A percentile compares a stretch with the other conserved stretches of the same genome.
Conservation (phyloP, 2,888 invertebrate genomes). For the Hypercompe scribonia region DNA sequence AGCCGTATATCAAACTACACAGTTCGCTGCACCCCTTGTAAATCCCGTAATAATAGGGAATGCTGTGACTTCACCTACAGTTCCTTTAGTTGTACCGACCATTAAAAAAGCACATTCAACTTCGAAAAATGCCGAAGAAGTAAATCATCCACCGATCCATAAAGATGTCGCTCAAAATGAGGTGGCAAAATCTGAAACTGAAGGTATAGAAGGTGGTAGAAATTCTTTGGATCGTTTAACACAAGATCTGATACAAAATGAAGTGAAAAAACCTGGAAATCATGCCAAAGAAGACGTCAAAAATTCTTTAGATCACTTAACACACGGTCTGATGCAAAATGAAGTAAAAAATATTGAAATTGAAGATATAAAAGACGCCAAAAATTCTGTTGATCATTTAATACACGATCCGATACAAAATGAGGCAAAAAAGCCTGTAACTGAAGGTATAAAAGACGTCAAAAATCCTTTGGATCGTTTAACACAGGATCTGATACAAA, state of each 20-base stretch:
- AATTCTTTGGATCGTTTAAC: constrained; percentile 11
- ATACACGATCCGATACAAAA: constrained; percentile 12
- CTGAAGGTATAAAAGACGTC: constrained; percentile 12
- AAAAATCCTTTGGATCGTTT: constrained; percentile 18
- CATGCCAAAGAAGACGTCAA: constrained; percentile 19
- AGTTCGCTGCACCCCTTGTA: constrained; percentile 59
- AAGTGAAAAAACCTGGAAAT: background rate
- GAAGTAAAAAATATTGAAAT: background rate
- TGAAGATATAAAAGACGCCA: constrained; percentile 17
- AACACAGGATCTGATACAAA: constrained; percentile 15
- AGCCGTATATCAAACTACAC: constrained; percentile 63
- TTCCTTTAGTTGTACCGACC: constrained; percentile 31
- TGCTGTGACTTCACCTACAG: constrained; percentile 44
- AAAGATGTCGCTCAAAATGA: constrained; percentile 4
- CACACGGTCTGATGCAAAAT: constrained; percentile 15
- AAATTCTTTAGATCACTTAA: constrained; percentile 11
- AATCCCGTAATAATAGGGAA: constrained; percentile 64
- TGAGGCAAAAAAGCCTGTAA: background rate
- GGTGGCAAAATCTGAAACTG: background rate
- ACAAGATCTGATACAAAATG: constrained; percentile 13
- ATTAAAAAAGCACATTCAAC: background rate
- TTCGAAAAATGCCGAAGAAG: background rate
- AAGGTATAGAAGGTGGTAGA: constrained; percentile 22
- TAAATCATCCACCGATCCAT: background rate
- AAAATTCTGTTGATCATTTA: constrained; percentile 13